Base-by-base conservation (phyloP, 2,113 vertebrate species). In the Alaudala cheleensis region DNA sequence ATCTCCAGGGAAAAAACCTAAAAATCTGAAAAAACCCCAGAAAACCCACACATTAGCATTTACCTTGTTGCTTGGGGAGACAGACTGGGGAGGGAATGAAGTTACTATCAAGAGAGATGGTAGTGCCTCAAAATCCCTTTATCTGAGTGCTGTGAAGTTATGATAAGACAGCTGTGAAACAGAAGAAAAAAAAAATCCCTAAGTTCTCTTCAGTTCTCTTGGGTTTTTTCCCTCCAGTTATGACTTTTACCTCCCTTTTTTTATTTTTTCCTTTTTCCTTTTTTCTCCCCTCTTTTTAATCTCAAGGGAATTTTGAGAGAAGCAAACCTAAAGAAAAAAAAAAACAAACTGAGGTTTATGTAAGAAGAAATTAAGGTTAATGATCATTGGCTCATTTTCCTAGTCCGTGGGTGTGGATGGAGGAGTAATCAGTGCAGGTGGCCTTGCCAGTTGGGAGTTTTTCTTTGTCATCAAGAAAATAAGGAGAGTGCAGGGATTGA, bases 401-500 rank as follows among this genome's bases (percentile, higher is more conserved):
- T 98, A 97, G 97, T 97, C 97, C 21, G 97, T 98, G 98, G 97
- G 97, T 98, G 98, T 98, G 98, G 98, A 98, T 96, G 96, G 96
- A 97, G 98, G 98, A 97, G 97, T 98, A 98, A 98, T 98, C 98
- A 98, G 97, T 94, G 98, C 98, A 98, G 98, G 98, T 98, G 98
- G 98, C 98, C 97, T 97, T 97, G 97, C 97, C 97, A 97, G 95
- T 97, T 98, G 98, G 97, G 98, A 98, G 97, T 97, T 98, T 97
- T 97, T 97, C 97, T 98, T 98, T 98, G 97, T 98, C 98, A 98
- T 98, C 97, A 98, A 97, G 97, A 98, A 98, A 98, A 98, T 95
- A 97, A 98, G 97, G 96, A 97, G 96, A 97, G 96, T 89, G 67
- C 92, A 89, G 92, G 91, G 97, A 97, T 98, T 98, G 97, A 98